Evolutionary conservation across 2,888 invertebrate genomes (phyloP), one percentile per base, ranked within the genome.

Genomic region (Meloe dianella): DNA sequence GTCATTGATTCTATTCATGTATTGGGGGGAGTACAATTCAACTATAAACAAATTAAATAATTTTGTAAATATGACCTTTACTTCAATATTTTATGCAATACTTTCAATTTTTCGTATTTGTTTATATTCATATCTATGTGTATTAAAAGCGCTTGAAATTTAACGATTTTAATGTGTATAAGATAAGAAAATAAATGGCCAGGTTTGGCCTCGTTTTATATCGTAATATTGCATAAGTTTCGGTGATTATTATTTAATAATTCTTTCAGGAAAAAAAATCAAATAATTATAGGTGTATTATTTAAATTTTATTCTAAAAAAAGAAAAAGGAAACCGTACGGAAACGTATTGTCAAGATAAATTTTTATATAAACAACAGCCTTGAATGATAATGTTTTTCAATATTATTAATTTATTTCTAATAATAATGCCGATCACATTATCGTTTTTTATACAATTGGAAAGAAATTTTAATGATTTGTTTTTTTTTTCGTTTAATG

Each of bases 1-100:
- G 54, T 54, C 54, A 54, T 54, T 54, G 54, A 54, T 24, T 24
- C 20, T 20, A 20, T 20, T 47, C 54, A 8, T 24, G 22, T 54
- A 54, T 24, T 8, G 22, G 12, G 9, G n/a, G n/a, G n/a, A n/a
- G n/a, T n/a, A n/a, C 24, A 24, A 54, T 54, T 54, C 24, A 54
- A 54, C 2, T 10, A n/a, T n/a, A 54, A 54, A 54, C 47, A 47
- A 47, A 20, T 54, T 54, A 54, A 24, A 54, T 54, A 54, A 54
- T 54, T 54, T 54, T 20, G 54, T 54, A 24, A 54, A 54, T 54
- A 22, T 24, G 24, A 54, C 54, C 54, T 54, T 54, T 41, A 17
- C 17, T 14, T 38, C 32, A 32, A 32, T 35, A 35, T 35, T 35
- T 41, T 54, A 54, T 54, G 22, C 24, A 54, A 24, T 14, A 54